phyloP scores from a whole-genome alignment of 2,113 vertebrate species.

The Upupa epops region DNA sequence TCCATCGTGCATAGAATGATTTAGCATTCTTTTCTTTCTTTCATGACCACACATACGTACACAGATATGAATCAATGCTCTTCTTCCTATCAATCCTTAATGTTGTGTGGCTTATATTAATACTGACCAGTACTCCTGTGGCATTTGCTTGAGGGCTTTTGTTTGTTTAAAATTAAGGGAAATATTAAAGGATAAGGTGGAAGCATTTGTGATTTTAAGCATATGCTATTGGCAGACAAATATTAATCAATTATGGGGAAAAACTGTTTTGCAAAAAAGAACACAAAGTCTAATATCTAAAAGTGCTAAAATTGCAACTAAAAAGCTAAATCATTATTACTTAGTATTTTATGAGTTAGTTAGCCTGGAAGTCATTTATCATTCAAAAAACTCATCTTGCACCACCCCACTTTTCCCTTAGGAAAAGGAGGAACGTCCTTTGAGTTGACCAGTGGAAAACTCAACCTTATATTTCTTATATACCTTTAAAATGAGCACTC shows the following conservation, averaged over 20 bases:
- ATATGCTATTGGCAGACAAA: background rate
- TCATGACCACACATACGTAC: background rate
- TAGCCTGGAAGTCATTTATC: background rate
- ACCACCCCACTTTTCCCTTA: background rate
- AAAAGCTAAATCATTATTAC: background rate
- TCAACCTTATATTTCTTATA: background rate
- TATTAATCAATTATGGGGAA: background rate
- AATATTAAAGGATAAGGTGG: background rate
- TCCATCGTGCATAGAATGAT: background rate
- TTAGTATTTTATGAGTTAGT: background rate
- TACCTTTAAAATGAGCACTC: background rate
- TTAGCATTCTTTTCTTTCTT: background rate
- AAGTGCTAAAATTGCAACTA: background rate
- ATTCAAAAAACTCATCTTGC: background rate
- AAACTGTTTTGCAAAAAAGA: background rate
- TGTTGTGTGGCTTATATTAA: background rate
- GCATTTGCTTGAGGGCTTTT: background rate
- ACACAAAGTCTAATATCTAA: background rate
- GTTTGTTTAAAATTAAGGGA: background rate
- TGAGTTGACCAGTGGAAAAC: background rate
- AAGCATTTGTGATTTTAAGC: background rate
- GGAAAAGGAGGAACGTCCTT: background rate
- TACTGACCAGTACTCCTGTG: background rate
- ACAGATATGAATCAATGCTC: background rate
- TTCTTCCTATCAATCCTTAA: background rate